Evolutionary conservation across 37 sponge, comb jelly and placozoan genomes (phyloP).

Genomic region (Tethya wilhelma): DNA sequence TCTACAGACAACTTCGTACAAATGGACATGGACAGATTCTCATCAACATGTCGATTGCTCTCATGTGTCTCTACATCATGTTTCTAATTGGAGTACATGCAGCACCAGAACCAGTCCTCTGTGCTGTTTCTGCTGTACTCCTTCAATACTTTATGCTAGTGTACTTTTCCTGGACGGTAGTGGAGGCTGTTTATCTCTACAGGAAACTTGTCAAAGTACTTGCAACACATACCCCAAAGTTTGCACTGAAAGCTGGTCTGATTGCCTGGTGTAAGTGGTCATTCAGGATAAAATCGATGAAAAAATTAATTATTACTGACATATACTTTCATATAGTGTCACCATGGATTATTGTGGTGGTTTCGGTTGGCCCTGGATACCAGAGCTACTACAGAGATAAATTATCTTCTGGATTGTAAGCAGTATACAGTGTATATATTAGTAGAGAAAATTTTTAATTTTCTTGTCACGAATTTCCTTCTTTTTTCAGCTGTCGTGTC

Average conservation of each 20-base stretch:
- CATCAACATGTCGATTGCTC: no score
- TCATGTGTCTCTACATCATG: no score
- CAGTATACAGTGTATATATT: no score
- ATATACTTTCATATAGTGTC: constrained; percentile 3
- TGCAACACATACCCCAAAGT: not conserved
- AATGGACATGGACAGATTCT: no score
- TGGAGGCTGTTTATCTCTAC: no score
- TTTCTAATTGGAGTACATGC: no score
- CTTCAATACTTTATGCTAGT: constrained; percentile 24
- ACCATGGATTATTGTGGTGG: constrained; percentile 13
- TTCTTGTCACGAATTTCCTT: not conserved
- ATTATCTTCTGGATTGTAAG: not conserved
- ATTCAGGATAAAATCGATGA: not conserved
- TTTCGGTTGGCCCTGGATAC: constrained; percentile 12
- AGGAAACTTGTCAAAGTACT: constrained; percentile 1
- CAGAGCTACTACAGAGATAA: not conserved
- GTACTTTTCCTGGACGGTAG: constrained; percentile 9
- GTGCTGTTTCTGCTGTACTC: no score
- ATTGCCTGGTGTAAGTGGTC: constrained; percentile 10
- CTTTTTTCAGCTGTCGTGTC: constrained; percentile 30
- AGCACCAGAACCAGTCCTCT: no score
- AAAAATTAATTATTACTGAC: not conserved
- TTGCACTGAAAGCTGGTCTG: not conserved
- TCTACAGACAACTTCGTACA: not conserved
- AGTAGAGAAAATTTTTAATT: no score